Evolutionary conservation across 2,113 vertebrate species (phyloP).

Genomic region (Myrmophylax atrothorax): DNA sequence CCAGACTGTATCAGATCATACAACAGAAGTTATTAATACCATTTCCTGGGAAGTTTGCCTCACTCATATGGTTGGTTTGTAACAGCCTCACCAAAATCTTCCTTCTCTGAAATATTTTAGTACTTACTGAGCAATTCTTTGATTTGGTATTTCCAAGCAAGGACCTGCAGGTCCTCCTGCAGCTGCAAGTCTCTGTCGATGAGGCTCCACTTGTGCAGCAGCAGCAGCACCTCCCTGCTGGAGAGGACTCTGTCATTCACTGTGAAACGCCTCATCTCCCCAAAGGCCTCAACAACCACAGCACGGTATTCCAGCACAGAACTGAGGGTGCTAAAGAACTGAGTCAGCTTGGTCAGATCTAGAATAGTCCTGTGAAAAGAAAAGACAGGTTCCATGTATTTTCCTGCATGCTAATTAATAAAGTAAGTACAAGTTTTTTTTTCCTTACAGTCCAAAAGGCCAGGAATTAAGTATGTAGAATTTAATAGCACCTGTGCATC

Average conservation of each 20-base stretch:
- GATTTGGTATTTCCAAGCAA: slow-evolving; percentile 75
- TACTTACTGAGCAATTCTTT: slow-evolving; percentile 86
- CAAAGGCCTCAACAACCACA: slow-evolving; percentile 61
- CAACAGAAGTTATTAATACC: not conserved
- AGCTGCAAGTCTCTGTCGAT: slow-evolving; percentile 67
- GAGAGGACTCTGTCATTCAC: slow-evolving; percentile 77
- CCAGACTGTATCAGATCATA: not conserved
- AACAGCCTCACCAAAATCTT: not conserved
- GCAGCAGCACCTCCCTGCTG: slow-evolving; percentile 73
- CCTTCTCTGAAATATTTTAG: not conserved
- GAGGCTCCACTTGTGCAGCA: slow-evolving; percentile 86
- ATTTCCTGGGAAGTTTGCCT: not conserved
- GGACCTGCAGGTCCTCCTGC: slow-evolving; percentile 72
- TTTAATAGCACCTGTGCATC: not conserved
- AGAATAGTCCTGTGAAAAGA: slow-evolving; percentile 70
- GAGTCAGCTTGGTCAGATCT: slow-evolving; percentile 68
- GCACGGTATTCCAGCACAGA: slow-evolving; percentile 83
- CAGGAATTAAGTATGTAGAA: not conserved
- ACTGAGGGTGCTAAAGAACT: slow-evolving; percentile 75
- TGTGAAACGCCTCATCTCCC: slow-evolving; percentile 65
- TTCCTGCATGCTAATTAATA: not conserved
- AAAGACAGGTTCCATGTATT: not conserved
- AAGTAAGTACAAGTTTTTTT: not conserved
- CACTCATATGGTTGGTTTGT: not conserved
- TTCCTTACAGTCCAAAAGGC: not conserved